These are phyloP conservation scores for Drosophila colorata DNA, from an alignment of 2,888 invertebrate species.

Conservation along the genomic window DNA sequence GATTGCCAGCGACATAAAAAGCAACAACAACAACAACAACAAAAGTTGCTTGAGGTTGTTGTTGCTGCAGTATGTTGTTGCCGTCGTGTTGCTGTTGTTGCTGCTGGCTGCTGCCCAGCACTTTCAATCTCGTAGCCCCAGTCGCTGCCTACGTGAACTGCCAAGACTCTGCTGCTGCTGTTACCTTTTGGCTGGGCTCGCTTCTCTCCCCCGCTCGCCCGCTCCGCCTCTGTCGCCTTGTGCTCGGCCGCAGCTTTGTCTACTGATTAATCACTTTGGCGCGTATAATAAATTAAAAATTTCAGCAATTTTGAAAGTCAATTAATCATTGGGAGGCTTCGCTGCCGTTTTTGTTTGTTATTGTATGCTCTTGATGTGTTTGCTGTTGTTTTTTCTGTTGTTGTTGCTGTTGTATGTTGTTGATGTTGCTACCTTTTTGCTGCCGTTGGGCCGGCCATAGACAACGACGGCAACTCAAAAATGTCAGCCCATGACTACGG, in stretches of 20 bases:
- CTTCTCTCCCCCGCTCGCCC: neutral
- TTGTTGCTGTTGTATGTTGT: constrained; percentile 31
- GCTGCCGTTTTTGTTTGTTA: constrained; percentile 53
- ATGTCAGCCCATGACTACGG: constrained; percentile 76
- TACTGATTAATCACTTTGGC: constrained; percentile 84
- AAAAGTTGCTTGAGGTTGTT: constrained; percentile 27
- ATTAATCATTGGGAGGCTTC: constrained; percentile 84
- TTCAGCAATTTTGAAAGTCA: constrained; percentile 85
- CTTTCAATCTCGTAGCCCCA: constrained; percentile 66
- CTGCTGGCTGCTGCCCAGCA: constrained; percentile 51
- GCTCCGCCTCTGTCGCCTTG: constrained; percentile 3
- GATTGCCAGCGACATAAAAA: constrained; percentile 54
- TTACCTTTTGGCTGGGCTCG: constrained; percentile 45
- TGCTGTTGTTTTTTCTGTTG: constrained; percentile 33
- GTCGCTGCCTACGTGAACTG: constrained; percentile 47
- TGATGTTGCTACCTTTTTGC: constrained; percentile 61
- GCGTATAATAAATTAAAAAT: constrained; percentile 85
- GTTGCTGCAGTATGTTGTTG: constrained; percentile 19
- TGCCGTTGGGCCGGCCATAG: constrained; percentile 65
- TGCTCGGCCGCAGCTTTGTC: constrained; percentile 49
- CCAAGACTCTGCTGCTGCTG: constrained; percentile 34
- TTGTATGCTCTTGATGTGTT: constrained; percentile 42
- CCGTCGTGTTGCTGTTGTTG: constrained; percentile 21
- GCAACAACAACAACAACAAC: constrained; percentile 19
- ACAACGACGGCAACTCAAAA: constrained; percentile 66